A percentile compares a stretch with the other conserved stretches of the same genome.
phyloP scores from a whole-genome alignment of 2,113 vertebrate genomes.

The Cranoglanis bouderius region DNA sequence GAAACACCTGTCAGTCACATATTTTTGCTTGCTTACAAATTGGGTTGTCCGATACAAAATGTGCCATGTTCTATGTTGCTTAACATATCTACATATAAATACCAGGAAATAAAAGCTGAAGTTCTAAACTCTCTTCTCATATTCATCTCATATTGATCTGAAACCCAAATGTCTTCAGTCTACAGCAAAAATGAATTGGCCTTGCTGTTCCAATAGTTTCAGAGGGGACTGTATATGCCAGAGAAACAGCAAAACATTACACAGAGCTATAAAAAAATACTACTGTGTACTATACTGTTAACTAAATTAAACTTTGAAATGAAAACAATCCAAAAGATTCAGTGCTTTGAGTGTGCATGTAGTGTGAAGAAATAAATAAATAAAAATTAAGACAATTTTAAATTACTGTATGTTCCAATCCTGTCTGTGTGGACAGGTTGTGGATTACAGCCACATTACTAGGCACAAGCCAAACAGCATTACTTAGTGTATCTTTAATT shows the following conservation, averaged over 20 bases:
- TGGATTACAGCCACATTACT: neutral
- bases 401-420: neutral
- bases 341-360: neutral
- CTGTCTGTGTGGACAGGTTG: neutral
- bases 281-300: neutral
- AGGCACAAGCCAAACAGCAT: neutral
- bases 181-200: too few species aligned
- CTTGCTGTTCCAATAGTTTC: too few species aligned
- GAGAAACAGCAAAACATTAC: neutral
- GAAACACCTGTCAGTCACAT: too few species aligned
- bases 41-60: too few species aligned
- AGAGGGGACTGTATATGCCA: neutral
- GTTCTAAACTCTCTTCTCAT: too few species aligned
- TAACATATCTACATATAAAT: too few species aligned
- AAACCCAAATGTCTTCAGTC: too few species aligned
- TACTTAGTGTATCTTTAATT: slow-evolving; percentile 18
- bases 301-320: neutral
- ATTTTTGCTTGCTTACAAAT: too few species aligned
- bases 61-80: neutral
- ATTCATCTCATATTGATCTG: too few species aligned
- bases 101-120: too few species aligned
- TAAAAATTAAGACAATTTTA: neutral
- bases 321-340: too few species aligned
- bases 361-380: neutral
- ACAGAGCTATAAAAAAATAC: neutral